Base-by-base conservation (phyloP, 2,113 vertebrate genomes). In the Apeltes quadracus region DNA sequence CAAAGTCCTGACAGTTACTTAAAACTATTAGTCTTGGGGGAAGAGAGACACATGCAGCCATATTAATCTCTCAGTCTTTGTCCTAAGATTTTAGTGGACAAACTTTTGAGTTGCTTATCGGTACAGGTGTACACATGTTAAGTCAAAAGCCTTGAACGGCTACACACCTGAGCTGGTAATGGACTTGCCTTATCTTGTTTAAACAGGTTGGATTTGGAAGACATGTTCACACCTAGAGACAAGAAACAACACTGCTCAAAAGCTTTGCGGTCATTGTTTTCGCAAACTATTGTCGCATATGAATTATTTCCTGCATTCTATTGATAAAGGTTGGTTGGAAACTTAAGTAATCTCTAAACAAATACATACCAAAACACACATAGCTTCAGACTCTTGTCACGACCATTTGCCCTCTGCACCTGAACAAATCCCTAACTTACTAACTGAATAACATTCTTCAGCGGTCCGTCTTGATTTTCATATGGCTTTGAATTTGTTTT, bases 111-210 rank as follows among this genome's bases (percentile, higher is more conserved):
- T 18, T 1, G 23, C 68, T 62, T 86, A 85, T 85, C 80, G 67
- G 72, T 48, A 48, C 84, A 89, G 79, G 84, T 88, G 81, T 74
- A 32, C 63, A 61, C 59, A 39, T 61, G 71, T 81, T 83, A 77
- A 83, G 72, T 78, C 32, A 15, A 41, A 36, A 62, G 61, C 53
- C 27, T 69, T 76, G 61, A 87, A 76, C 43, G 50, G 74, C 18
- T 59, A 72, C 86, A 84, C 86, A 86, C 86, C 85, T 87, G 84
- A 82, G 72, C 73, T 48, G 62, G 71, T 84, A 84, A 87, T 88
- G 80, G 80, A 83, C 67, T 62, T 1, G 7, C 55, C 76, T 78
- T 85, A 88, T 88, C 90, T 90, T 57, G 65, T 88, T 88, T 83
- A 86, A 85, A 88, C 76, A 88, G 69, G 56, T 68, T 32, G 65